Evolutionary conservation across 2,113 vertebrate genomes (phyloP).

Genomic region (Neogale vison): DNA sequence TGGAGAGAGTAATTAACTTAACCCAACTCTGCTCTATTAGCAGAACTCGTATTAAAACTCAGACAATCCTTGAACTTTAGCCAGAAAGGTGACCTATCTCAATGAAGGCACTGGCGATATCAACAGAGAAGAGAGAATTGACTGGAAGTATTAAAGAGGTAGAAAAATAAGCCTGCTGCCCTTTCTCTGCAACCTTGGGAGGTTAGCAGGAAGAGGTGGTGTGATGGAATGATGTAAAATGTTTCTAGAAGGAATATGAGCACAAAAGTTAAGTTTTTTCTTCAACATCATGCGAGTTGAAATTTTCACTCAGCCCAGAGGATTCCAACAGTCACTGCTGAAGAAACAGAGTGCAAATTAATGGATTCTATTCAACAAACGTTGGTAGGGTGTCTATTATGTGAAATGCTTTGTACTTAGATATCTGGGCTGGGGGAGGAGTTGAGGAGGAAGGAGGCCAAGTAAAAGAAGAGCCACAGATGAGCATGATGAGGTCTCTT

Average conservation of each 20-base stretch:
- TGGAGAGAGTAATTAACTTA: background rate
- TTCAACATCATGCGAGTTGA: background rate
- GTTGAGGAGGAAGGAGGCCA: background rate
- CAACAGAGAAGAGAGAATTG: background rate
- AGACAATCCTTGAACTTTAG: background rate
- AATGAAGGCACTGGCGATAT: background rate
- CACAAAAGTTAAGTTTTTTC: background rate
- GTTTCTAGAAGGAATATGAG: background rate
- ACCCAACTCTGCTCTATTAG: background rate
- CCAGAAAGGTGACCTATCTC: background rate
- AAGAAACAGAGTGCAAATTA: background rate
- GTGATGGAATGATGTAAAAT: background rate
- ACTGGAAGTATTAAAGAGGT: background rate
- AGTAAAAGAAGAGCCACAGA: background rate
- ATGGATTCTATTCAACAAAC: background rate
- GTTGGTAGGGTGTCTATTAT: background rate
- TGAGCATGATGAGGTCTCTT: background rate
- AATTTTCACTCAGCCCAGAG: slow-evolving; percentile 12
- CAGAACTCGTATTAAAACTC: background rate
- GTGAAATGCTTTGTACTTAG: background rate
- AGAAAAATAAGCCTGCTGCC: background rate
- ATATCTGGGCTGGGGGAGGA: background rate
- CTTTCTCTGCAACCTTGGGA: background rate
- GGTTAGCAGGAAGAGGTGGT: background rate
- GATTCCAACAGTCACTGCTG: slow-evolving; percentile 4